Percentiles rank a stretch among this genome's conserved stretches.
Conservation (phyloP, 1,140 invertebrate genomes). For the Drosophila repletoides region DNA sequence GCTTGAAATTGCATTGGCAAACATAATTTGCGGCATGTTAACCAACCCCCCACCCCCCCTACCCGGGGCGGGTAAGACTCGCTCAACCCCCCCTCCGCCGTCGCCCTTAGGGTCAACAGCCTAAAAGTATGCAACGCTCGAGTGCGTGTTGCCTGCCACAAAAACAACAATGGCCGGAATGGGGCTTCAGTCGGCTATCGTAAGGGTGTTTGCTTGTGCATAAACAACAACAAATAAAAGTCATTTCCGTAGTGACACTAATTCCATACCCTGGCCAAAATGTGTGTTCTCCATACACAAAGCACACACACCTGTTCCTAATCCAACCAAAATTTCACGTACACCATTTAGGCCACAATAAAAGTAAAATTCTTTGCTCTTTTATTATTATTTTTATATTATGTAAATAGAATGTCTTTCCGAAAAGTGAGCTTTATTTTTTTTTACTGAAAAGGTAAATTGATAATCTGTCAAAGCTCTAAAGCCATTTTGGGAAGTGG, state of each 20-base stretch:
- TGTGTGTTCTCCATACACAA: background rate
- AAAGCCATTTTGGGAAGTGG: no score
- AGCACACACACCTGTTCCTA: background rate
- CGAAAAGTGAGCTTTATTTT: no score
- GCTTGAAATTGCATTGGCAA: slow-evolving; percentile 51
- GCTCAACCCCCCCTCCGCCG: background rate
- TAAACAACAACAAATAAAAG: slow-evolving; percentile 11
- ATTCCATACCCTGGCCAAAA: slow-evolving; percentile 6
- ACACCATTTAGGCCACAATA: no score
- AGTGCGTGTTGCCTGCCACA: slow-evolving; percentile 45
- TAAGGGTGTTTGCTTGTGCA: background rate
- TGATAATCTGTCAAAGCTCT: no score
- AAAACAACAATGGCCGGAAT: slow-evolving; percentile 26
- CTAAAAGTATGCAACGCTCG: slow-evolving; percentile 64
- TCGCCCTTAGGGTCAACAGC: slow-evolving; percentile 62
- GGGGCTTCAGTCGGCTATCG: slow-evolving; percentile 27
- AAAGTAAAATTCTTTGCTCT: no score
- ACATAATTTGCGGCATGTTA: slow-evolving; percentile 33
- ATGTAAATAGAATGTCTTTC: no score
- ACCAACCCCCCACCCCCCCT: background rate
- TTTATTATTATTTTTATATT: no score
- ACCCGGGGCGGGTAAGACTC: no score
- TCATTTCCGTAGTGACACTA: slow-evolving; percentile 16
- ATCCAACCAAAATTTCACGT: no score
- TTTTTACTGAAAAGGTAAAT: no score